Conservation (phyloP, 2,888 invertebrate genomes). For the Sinohyriopsis cumingii region DNA sequence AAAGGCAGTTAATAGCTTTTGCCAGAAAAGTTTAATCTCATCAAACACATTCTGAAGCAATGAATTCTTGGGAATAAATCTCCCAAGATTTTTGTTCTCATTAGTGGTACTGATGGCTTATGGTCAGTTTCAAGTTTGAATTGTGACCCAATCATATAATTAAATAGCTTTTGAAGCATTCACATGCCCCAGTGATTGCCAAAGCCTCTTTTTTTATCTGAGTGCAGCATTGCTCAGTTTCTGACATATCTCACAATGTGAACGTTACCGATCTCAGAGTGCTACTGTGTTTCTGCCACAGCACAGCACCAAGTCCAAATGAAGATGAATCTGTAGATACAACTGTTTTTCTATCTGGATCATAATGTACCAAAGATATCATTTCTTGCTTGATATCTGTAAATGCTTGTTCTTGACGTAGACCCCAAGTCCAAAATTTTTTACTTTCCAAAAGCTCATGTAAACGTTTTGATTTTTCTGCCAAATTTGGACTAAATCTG, state of each 20-base stretch:
- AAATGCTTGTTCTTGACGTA: slow-evolving; percentile 48
- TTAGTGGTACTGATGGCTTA: slow-evolving; percentile 64
- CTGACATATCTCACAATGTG: slow-evolving; percentile 60
- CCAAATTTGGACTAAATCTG: slow-evolving; percentile 23
- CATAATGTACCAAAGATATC: slow-evolving; percentile 9
- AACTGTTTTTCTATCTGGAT: slow-evolving; percentile 36
- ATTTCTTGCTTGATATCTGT: slow-evolving; percentile 1
- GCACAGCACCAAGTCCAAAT: slow-evolving; percentile 61
- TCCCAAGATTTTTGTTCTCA: slow-evolving; percentile 62
- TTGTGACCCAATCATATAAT: slow-evolving; percentile 58
- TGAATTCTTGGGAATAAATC: slow-evolving; percentile 68
- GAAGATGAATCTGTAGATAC: too few species aligned
- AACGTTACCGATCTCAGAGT: slow-evolving; percentile 61
- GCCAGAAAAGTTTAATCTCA: slow-evolving; percentile 58
- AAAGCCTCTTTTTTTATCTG: slow-evolving; percentile 70
- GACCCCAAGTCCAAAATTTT: slow-evolving; percentile 20
- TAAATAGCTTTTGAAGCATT: slow-evolving; percentile 49
- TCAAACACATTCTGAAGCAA: slow-evolving; percentile 57
- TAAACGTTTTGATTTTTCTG: slow-evolving; percentile 18
- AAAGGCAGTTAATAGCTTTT: slow-evolving; percentile 20
- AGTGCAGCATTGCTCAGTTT: slow-evolving; percentile 62
- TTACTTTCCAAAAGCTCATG: slow-evolving; percentile 22
- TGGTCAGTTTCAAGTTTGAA: slow-evolving; percentile 69
- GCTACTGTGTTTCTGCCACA: slow-evolving; percentile 46
- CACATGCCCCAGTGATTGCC: slow-evolving; percentile 47